Evolutionary conservation across 2,797 vertebrate genomes (phyloP).

Genomic region (Trachops cirrhosus): DNA sequence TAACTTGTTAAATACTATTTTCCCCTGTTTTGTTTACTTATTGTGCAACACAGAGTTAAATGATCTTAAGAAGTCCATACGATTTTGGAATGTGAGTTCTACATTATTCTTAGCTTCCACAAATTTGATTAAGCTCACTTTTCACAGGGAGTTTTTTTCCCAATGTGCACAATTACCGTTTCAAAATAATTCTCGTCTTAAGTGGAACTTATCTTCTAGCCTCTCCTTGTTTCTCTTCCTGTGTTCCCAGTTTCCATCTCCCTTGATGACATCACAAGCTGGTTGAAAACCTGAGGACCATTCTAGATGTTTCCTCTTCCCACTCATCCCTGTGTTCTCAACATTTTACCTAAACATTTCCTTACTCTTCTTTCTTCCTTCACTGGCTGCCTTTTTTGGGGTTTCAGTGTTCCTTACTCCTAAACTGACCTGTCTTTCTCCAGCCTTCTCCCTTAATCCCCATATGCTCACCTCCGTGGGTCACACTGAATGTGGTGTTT

Average conservation of each 20-base stretch:
- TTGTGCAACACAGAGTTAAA: not conserved
- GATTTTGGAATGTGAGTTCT: not conserved
- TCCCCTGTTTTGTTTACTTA: not conserved
- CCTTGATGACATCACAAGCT: not conserved
- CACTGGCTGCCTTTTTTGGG: not conserved
- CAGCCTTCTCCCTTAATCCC: not conserved
- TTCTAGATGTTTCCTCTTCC: not conserved
- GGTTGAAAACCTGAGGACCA: not conserved
- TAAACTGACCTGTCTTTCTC: not conserved
- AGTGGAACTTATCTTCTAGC: not conserved
- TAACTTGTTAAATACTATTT: not conserved
- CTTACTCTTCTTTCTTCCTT: not conserved
- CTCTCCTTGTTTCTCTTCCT: not conserved
- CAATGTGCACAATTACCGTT: not conserved
- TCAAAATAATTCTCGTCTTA: not conserved
- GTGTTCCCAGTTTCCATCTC: not conserved
- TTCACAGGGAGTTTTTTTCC: not conserved
- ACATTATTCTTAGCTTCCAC: not conserved
- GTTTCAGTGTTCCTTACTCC: not conserved
- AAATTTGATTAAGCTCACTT: not conserved
- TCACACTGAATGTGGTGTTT: not conserved
- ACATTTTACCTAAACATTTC: not conserved
- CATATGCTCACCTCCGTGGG: accelerated
- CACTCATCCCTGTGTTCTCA: accelerated
- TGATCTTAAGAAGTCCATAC: not conserved